Evolutionary conservation across 2,797 vertebrate genomes (phyloP).

Genomic region (Melanotaenia pygmaea): DNA sequence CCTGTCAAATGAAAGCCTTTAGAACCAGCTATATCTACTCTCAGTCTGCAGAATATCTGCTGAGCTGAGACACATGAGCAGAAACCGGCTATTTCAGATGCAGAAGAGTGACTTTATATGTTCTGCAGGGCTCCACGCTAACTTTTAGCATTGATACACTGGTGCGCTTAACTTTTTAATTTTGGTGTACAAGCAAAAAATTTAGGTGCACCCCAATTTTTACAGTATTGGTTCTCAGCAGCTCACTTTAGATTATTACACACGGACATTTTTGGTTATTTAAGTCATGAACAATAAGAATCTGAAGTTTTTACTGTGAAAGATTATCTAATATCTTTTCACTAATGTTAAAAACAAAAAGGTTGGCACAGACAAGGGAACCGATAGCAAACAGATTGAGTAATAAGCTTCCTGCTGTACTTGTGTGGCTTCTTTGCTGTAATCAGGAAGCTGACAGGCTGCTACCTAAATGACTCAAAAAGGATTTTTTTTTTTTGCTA

Average conservation of each 20-base stretch:
- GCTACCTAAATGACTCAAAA: constrained; percentile 23
- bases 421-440: constrained; percentile 46
- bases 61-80: not conserved
- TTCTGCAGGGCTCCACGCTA: not conserved
- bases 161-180: no score
- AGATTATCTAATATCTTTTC: not conserved
- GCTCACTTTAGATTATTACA: no score
- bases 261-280: no score
- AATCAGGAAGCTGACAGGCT: constrained; percentile 52
- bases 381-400: constrained; percentile 15
- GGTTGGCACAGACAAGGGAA: constrained; percentile 1
- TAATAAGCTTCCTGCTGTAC: constrained; percentile 52
- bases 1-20: not conserved
- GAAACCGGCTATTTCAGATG: not conserved
- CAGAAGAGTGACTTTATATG: not conserved
- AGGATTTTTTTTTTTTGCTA: not conserved
- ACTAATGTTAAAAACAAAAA: constrained; percentile 4
- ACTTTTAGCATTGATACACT: no score
- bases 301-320: not conserved
- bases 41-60: not conserved
- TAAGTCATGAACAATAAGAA: no score
- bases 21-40: not conserved
- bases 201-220: no score
- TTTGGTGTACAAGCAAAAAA: no score
- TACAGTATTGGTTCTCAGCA: no score